These are phyloP conservation scores for Smittia aterrima DNA, from an alignment of 2,888 invertebrate species.

Conservation along the genomic window DNA sequence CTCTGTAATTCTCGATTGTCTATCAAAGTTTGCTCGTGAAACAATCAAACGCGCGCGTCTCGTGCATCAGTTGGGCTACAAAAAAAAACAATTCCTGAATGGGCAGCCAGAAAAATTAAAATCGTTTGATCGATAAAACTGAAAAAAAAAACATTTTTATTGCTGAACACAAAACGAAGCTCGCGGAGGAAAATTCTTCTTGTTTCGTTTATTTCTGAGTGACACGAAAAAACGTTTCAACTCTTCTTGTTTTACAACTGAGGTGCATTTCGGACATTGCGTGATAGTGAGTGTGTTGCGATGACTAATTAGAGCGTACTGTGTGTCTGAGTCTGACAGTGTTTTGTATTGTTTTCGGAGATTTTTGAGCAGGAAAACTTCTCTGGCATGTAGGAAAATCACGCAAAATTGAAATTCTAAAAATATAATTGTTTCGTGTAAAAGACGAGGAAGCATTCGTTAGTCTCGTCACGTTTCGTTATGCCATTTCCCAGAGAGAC, in stretches of 20 bases:
- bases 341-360: background rate
- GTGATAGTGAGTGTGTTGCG: background rate
- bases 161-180: background rate
- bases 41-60: background rate
- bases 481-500: background rate
- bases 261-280: too few relatives aligned
- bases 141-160: background rate
- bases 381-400: background rate
- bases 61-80: background rate
- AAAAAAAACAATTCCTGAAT: background rate
- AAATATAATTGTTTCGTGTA: background rate
- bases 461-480: background rate
- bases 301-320: background rate
- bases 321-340: background rate
- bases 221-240: too few relatives aligned
- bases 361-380: background rate
- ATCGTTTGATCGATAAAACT: slow-evolving; percentile 25
- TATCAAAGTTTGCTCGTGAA: too few relatives aligned
- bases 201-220: too few relatives aligned
- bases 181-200: background rate
- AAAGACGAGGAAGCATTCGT: background rate
- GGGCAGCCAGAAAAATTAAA: background rate
- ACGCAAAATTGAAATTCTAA: background rate
- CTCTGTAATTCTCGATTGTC: background rate
- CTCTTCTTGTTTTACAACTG: too few relatives aligned